Evolutionary conservation across 2,113 vertebrate species (phyloP), one percentile per base, ranked within the genome.

Genomic region (Columba livia): DNA sequence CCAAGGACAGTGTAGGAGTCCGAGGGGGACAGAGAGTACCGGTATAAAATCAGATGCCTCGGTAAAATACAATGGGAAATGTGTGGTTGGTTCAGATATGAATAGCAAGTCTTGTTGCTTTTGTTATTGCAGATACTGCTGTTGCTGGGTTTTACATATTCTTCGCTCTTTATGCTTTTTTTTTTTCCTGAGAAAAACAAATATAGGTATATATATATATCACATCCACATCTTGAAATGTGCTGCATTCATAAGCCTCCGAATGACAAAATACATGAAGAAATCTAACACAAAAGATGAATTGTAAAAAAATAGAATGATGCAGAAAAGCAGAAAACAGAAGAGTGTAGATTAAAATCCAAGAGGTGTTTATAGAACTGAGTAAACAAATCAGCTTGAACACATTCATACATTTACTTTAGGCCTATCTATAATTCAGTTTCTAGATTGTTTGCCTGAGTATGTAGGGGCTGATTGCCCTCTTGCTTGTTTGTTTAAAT

Each of bases 401-500:
- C 94, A 94, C 96, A 93, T 93, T 95, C 94, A 85, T 94, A 93
- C 84, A 75, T 96, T 97, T 97, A 93, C 89, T 97, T 96, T 94
- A 94, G 56, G 53, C 90, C 94, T 96, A 97, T 97, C 97, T 97
- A 93, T 96, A 97, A 97, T 95, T 96, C 97, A 97, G 94, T 97
- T 97, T 97, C 92, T 94, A 70, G 79, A 94, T 92, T 91, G 94
- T 95, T 97, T 98, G 90, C 94, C 96, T 96, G 77, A 80, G 85
- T 95, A 85, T 93, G 65, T 85, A 83, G 79, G 67, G 65, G 54
- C 73, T 87, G 86, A 95, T 96, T 94, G 84, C 81, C 81, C 80
- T 89, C 57, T 88, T 88, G 38, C 65, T 96, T 96, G 61, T 93
- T 95, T 95, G 79, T 92, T 93, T 93, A 90, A 95, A 93, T 67